Base-by-base conservation (phyloP, 2,888 invertebrate genomes). In the Eupithecia abbreviata region DNA sequence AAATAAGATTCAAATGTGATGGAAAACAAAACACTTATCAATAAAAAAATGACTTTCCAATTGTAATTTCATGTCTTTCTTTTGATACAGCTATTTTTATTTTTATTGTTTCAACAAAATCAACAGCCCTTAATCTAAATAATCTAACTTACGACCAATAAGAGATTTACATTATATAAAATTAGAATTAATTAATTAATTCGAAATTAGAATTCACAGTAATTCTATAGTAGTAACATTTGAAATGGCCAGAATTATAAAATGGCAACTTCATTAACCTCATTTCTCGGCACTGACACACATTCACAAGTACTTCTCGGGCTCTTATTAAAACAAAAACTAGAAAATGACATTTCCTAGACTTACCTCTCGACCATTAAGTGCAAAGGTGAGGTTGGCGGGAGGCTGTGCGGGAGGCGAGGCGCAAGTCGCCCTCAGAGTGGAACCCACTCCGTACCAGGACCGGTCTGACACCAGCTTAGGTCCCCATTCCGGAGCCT, bases 371-470 rank as follows among this genome's bases (percentile, higher is more conserved):
- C 91, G 94, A 77, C 96, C 96, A 87, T 97, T 97, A 74, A 97
- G 94, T 81, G 96, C 96, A 95, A 97, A 97, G 71, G 97, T 97
- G 84, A 97, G 94, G 90, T 97, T 97, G 72, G 96, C 96, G 15
- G 97, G 95, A 43, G 97, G 97, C 90, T 96, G 96, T 72, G 96
- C 96, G 18, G 96, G 95, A 18, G 97, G 97, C 42, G 97, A 95
- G 10, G 96, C 96, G 86, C 97, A 97, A 79, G 97, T 97, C 67
- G 96, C 97, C 77, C 96, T 95, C 80, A 97, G 93, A 15, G 95
- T 96, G 79, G 97, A 97, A 4, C 97, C 97, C 77, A 96, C 96
- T 79, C 97, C 96, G 89, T 97, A 96, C 90, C 97, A 96, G 83
- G 95, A 96, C 84, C 97, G 96, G 88, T 97, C 97, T 75, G 96